These are phyloP conservation scores for Synergus gifuensis DNA, from an alignment of 2,888 invertebrate species.

Conservation along the genomic window DNA sequence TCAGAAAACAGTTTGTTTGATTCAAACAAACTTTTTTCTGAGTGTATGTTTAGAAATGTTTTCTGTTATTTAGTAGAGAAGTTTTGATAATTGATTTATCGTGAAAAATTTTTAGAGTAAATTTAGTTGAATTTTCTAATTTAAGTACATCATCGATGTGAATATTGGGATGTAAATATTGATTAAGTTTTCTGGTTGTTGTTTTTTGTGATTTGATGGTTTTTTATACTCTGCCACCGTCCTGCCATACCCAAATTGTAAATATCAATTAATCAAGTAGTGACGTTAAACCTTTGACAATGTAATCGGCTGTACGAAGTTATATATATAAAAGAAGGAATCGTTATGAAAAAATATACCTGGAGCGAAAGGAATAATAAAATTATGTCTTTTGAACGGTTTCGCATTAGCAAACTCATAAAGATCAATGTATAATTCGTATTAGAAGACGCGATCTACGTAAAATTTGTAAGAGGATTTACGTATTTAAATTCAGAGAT, in stretches of 20 bases:
- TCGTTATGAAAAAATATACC: conserved; percentile 51
- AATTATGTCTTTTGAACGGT: conserved; percentile 56
- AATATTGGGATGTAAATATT: conserved; percentile 25
- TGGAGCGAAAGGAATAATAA: conserved; percentile 55
- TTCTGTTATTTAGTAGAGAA: conserved; percentile 24
- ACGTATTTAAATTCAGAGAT: not conserved
- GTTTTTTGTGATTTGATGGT: conserved; percentile 43
- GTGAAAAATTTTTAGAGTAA: conserved; percentile 23
- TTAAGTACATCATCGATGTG: not conserved
- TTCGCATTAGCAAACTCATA: conserved; percentile 58
- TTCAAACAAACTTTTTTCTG: no score
- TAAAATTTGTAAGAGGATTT: conserved; percentile 47
- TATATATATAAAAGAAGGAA: conserved; percentile 50
- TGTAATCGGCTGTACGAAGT: conserved; percentile 46
- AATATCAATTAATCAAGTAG: conserved; percentile 53
- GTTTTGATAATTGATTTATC: conserved; percentile 39
- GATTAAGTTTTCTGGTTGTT: conserved; percentile 9
- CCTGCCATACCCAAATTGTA: conserved; percentile 56
- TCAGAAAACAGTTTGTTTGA: no score
- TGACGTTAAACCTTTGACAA: conserved; percentile 39
- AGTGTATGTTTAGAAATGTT: conserved; percentile 43
- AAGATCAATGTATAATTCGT: conserved; percentile 67
- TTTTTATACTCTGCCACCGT: conserved; percentile 57
- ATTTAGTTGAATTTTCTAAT: conserved; percentile 23
- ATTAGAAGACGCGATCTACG: conserved; percentile 50